Conservation (phyloP, 2,113 vertebrate genomes). For the Passer montanus region DNA sequence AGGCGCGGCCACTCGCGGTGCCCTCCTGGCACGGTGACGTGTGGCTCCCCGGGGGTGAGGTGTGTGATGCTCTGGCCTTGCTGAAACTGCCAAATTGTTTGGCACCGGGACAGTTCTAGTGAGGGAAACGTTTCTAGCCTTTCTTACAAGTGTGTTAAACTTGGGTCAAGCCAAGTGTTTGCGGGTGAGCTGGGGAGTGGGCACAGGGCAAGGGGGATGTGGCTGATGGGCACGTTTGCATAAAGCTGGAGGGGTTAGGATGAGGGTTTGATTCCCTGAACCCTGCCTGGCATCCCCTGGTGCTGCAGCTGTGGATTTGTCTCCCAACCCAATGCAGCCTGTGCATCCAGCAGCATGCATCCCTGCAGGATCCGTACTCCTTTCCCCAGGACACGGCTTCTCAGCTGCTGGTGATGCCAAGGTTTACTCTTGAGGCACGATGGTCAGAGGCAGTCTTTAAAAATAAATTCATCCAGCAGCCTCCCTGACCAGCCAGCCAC, state of each 20-base stretch:
- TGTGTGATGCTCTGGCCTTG: not conserved
- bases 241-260: not conserved
- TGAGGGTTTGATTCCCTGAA: not conserved
- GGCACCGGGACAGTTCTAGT: not conserved
- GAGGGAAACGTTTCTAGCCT: not conserved
- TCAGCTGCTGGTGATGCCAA: not conserved
- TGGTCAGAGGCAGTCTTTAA: not conserved
- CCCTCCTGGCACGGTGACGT: not conserved
- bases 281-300: not conserved
- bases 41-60: not conserved
- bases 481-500: not conserved
- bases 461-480: not conserved
- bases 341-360: not conserved
- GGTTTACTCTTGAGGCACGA: not conserved
- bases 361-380: not conserved
- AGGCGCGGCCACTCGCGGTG: rapidly evolving
- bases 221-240: not conserved
- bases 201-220: not conserved
- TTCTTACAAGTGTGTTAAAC: not conserved
- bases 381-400: rapidly evolving
- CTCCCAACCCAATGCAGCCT: rapidly evolving
- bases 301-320: not conserved
- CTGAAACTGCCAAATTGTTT: not conserved
- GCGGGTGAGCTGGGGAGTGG: not conserved
- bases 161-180: not conserved